These are phyloP conservation scores for Sander vitreus DNA, from an alignment of 2,113 vertebrate genomes.

Conservation along the genomic window DNA sequence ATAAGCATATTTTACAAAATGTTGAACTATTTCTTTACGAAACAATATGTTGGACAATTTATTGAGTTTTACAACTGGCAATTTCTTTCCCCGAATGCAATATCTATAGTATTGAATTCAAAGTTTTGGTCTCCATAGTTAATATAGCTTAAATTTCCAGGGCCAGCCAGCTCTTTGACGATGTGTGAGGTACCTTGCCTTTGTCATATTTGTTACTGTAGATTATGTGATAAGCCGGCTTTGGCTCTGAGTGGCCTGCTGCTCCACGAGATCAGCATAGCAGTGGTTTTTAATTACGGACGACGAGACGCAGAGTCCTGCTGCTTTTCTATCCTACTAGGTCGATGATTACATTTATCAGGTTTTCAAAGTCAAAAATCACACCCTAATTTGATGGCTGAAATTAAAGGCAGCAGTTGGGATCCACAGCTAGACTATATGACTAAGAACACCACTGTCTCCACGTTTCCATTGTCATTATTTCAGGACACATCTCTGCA, in stretches of 20 bases:
- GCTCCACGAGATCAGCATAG: slow-evolving; percentile 19
- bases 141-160: not conserved
- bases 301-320: slow-evolving; percentile 3
- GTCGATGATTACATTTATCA: slow-evolving; percentile 36
- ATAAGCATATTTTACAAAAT: too few species aligned
- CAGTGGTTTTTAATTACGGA: slow-evolving; percentile 24
- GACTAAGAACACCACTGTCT: not conserved
- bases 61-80: not conserved
- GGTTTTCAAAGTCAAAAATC: slow-evolving; percentile 20
- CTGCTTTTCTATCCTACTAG: slow-evolving; percentile 35
- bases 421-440: not conserved
- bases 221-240: not conserved
- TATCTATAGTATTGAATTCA: not conserved
- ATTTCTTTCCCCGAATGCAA: not conserved
- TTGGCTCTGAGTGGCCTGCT: not conserved
- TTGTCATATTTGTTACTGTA: not conserved
- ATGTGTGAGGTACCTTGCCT: not conserved
- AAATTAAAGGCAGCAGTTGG: slow-evolving; percentile 25
- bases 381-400: not conserved
- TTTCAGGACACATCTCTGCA: not conserved
- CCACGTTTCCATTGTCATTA: slow-evolving; percentile 6
- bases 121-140: not conserved
- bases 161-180: not conserved
- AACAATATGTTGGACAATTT: not conserved
- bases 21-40: not conserved